phyloP scores from a whole-genome alignment of 2,797 vertebrate species.

The Trachops cirrhosus region DNA sequence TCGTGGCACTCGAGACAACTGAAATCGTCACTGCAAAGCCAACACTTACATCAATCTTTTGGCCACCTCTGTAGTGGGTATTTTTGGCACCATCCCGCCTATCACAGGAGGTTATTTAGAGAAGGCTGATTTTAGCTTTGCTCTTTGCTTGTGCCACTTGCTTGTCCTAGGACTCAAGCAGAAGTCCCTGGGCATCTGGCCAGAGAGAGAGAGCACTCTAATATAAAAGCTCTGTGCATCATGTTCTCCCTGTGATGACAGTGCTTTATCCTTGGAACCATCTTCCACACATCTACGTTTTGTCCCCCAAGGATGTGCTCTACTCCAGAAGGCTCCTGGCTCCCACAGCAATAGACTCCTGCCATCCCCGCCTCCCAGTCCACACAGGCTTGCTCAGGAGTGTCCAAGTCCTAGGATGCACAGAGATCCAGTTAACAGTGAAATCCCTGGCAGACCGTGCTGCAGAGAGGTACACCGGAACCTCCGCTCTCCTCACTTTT shows the following conservation, averaged over 20 bases:
- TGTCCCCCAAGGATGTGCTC: not conserved
- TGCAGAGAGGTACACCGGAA: not conserved
- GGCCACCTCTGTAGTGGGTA: not conserved
- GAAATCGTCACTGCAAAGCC: not conserved
- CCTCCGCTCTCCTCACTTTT: not conserved
- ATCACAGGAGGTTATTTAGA: not conserved
- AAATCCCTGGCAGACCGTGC: not conserved
- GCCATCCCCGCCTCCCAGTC: not conserved
- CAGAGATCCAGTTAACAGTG: not conserved
- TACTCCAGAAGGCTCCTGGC: not conserved
- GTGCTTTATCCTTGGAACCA: slow-evolving; percentile 2
- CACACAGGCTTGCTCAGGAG: not conserved
- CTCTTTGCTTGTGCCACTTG: not conserved
- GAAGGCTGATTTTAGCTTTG: not conserved
- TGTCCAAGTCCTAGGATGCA: not conserved
- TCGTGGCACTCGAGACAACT: not conserved
- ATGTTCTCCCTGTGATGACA: not conserved
- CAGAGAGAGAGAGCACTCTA: not conserved
- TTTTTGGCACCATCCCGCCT: not conserved
- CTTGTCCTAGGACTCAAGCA: not conserved
- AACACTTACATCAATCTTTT: not conserved
- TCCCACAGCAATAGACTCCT: not conserved
- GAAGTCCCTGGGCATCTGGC: not conserved
- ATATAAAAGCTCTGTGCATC: not conserved
- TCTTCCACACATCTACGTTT: not conserved